These are phyloP conservation scores for Ecdyonurus torrentis DNA, from an alignment of 2,888 invertebrate species.

Conservation along the genomic window DNA sequence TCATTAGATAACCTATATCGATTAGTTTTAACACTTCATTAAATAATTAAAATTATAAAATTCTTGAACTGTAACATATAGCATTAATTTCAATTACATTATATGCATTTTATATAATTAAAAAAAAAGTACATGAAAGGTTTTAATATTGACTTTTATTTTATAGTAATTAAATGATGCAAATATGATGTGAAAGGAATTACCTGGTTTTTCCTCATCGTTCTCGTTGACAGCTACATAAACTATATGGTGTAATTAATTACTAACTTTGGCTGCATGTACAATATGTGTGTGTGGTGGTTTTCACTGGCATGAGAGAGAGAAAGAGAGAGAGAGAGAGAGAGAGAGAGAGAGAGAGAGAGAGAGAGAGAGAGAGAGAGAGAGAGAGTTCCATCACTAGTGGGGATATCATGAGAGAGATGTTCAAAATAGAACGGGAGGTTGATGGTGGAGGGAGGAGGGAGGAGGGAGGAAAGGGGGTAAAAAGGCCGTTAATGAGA, in stretches of 20 bases:
- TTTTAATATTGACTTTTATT: too few relatives aligned
- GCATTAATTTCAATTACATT: too few relatives aligned
- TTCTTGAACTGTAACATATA: too few relatives aligned
- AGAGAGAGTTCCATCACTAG: too few relatives aligned
- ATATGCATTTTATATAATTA: too few relatives aligned
- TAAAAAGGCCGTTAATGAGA: background rate
- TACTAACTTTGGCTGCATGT: background rate
- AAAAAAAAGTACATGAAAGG: too few relatives aligned
- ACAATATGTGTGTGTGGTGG: too few relatives aligned
- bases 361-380: too few relatives aligned
- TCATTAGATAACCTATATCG: too few relatives aligned
- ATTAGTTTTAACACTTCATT: too few relatives aligned
- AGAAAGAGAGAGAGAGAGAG: background rate
- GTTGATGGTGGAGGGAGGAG: background rate
- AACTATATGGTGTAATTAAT: background rate
- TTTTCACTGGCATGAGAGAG: background rate
- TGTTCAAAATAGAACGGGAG: background rate
- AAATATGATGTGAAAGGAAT: background rate
- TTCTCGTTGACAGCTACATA: background rate
- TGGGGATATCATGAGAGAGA: background rate
- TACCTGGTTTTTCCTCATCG: background rate
- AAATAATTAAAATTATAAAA: too few relatives aligned
- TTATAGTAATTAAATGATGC: too few relatives aligned
- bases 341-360: background rate
- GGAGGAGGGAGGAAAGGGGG: background rate